These are phyloP conservation scores for Propsilocerus akamusi DNA, from an alignment of 1,140 invertebrate species.

Conservation along the genomic window DNA sequence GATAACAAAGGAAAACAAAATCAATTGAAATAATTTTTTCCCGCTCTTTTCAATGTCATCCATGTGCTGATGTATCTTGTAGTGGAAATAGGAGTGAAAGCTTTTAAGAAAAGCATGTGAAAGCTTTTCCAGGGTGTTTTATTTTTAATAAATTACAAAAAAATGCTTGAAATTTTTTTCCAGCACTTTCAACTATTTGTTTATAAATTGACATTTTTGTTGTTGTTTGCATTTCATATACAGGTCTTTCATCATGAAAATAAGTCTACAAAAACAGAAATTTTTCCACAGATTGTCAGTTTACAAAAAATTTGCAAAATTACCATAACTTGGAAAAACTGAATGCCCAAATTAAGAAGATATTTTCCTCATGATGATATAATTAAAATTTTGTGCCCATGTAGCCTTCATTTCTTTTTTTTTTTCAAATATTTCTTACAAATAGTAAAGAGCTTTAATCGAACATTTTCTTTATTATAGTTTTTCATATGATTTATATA, in stretches of 20 bases:
- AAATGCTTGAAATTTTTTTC: too few relatives aligned
- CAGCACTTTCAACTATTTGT: too few relatives aligned
- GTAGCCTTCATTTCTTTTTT: slow-evolving; percentile 1
- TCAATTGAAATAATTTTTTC: too few relatives aligned
- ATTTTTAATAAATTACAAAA: too few relatives aligned
- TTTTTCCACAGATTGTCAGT: background rate
- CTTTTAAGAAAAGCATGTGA: too few relatives aligned
- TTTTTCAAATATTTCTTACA: slow-evolving; percentile 4
- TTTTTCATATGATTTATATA: background rate
- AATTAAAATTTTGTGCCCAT: slow-evolving; percentile 1
- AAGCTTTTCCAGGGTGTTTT: too few relatives aligned
- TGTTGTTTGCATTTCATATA: background rate
- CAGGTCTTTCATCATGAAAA: background rate
- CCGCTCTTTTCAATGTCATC: too few relatives aligned
- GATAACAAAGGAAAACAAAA: too few relatives aligned
- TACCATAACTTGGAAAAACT: background rate
- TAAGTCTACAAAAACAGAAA: background rate
- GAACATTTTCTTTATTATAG: background rate
- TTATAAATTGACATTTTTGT: background rate
- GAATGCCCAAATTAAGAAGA: background rate
- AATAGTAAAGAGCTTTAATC: background rate
- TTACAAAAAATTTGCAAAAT: background rate
- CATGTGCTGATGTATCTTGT: too few relatives aligned
- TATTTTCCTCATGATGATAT: background rate
- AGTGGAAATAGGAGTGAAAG: too few relatives aligned